A percentile compares a stretch with the other conserved stretches of the same genome.
Conservation (phyloP, 2,888 invertebrate species). For the Globia sparganii region DNA sequence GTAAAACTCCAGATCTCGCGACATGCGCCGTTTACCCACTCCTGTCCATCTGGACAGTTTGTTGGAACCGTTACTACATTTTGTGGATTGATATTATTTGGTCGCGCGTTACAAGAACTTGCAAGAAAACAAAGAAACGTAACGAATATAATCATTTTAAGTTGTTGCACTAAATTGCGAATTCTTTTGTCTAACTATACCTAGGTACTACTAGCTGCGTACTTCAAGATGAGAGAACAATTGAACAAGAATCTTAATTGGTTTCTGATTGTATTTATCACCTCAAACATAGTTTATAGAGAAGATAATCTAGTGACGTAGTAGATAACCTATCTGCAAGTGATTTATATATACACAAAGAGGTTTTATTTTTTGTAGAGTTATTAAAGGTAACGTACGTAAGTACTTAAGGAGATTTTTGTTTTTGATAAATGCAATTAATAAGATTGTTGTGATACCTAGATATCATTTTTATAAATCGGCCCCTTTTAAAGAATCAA, state of each 20-base stretch:
- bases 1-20: slow-evolving; percentile 51
- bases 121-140: slow-evolving; percentile 54
- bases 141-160: slow-evolving; percentile 53
- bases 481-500: slow-evolving; percentile 61
- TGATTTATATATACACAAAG: slow-evolving; percentile 48
- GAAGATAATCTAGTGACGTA: slow-evolving; percentile 63
- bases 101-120: slow-evolving; percentile 56
- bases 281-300: slow-evolving; percentile 57
- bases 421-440: background rate
- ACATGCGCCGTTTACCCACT: slow-evolving; percentile 61
- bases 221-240: slow-evolving; percentile 56
- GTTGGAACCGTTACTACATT: slow-evolving; percentile 71
- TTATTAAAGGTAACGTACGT: background rate
- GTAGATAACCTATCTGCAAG: slow-evolving; percentile 66
- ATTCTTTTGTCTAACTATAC: slow-evolving; percentile 26
- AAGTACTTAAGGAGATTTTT: background rate
- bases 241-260: slow-evolving; percentile 68
- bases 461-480: slow-evolving; percentile 1
- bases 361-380: slow-evolving; percentile 6
- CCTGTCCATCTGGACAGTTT: slow-evolving; percentile 65
- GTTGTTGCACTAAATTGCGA: slow-evolving; percentile 34
- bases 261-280: slow-evolving; percentile 72
- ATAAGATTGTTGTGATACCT: background rate
- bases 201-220: slow-evolving; percentile 18
- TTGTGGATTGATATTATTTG: slow-evolving; percentile 44